These are phyloP conservation scores for Macaca mulatta DNA, from an alignment of 2,113 vertebrate species.

Conservation along the genomic window DNA sequence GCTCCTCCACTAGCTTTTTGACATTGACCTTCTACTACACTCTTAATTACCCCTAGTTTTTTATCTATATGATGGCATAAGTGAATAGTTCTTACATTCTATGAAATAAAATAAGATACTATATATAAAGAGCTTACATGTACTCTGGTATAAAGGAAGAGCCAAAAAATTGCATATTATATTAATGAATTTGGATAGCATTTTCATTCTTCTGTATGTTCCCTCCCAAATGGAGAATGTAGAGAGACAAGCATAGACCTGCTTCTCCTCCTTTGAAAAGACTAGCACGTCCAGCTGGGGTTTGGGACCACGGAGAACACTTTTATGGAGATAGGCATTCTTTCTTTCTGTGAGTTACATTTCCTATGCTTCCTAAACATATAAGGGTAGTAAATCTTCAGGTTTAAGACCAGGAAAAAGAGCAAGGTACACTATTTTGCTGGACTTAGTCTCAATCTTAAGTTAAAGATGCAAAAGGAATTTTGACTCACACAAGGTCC, in stretches of 20 bases:
- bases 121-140: background rate
- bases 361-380: background rate
- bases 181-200: background rate
- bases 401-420: background rate
- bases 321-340: background rate
- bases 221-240: background rate
- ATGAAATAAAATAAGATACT: background rate
- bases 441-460: background rate
- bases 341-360: background rate
- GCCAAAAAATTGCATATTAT: background rate
- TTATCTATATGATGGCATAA: background rate
- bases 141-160: background rate
- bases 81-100: background rate
- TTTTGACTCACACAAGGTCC: background rate
- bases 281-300: background rate
- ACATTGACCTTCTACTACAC: background rate
- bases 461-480: background rate
- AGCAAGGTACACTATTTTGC: background rate
- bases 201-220: background rate
- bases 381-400: background rate
- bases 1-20: background rate
- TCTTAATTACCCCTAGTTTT: background rate
- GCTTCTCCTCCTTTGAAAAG: background rate
- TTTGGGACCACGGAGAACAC: background rate
- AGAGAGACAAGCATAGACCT: background rate